Evolutionary conservation across 1,140 invertebrate genomes (phyloP).

Genomic region (Penaeus indicus): DNA sequence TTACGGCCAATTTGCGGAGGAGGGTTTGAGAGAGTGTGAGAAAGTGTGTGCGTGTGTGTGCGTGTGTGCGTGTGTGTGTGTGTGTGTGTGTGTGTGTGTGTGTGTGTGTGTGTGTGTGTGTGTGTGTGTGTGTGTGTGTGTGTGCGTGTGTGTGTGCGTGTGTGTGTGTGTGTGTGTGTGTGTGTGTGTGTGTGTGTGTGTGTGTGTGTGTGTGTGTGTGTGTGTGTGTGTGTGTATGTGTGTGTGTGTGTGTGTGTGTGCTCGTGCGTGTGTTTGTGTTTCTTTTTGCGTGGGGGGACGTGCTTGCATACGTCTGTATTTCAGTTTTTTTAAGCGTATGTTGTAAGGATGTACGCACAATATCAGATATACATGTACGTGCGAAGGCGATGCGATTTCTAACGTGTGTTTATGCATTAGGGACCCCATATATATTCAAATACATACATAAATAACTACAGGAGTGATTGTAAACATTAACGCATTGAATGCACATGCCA

Average conservation of each 20-base stretch:
- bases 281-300: background rate
- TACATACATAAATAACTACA: no score
- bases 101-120: conserved; percentile 17
- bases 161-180: background rate
- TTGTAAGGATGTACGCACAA: no score
- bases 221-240: no score
- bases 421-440: no score
- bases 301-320: background rate
- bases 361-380: no score
- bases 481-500: no score
- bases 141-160: background rate
- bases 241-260: no score
- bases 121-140: background rate
- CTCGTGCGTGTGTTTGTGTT: conserved; percentile 1
- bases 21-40: background rate
- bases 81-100: background rate
- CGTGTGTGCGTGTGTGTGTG: background rate
- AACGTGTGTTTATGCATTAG: no score
- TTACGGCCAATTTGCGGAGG: no score
- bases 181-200: conserved; percentile 4
- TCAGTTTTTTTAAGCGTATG: no score
- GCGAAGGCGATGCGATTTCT: no score
- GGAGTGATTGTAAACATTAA: no score
- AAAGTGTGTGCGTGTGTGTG: background rate
- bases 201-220: background rate